phyloP scores from a whole-genome alignment of 2,113 vertebrate species.

The Xiphophorus couchianus region DNA sequence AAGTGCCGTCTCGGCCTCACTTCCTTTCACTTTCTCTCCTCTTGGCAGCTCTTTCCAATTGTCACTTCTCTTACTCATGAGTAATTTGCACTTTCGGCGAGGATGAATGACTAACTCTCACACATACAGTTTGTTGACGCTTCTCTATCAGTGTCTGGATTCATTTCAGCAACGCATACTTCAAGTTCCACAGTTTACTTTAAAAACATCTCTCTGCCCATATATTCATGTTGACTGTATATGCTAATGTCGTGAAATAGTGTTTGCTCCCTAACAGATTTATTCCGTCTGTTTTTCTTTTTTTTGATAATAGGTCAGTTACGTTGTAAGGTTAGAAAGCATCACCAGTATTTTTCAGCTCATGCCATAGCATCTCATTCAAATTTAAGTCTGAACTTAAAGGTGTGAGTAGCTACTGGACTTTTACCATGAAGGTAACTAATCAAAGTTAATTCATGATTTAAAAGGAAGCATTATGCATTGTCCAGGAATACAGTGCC shows the following conservation, averaged over 20 bases:
- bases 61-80: constrained; percentile 50
- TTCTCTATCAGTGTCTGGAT: constrained; percentile 41
- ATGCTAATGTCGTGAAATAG: background rate
- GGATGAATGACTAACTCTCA: constrained; percentile 41
- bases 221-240: constrained; percentile 1
- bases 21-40: constrained; percentile 10
- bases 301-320: too few relatives aligned
- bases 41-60: constrained; percentile 32
- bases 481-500: too few relatives aligned
- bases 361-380: too few relatives aligned
- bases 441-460: background rate
- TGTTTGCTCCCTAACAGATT: background rate
- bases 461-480: background rate
- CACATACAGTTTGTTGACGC: constrained; percentile 27
- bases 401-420: too few relatives aligned
- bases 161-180: constrained; percentile 22
- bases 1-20: constrained; percentile 5
- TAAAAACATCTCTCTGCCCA: constrained; percentile 15
- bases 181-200: constrained; percentile 31
- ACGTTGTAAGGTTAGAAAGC: too few relatives aligned
- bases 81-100: constrained; percentile 45
- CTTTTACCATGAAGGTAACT: too few relatives aligned
- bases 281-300: background rate
- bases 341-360: too few relatives aligned
- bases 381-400: too few relatives aligned